Evolutionary conservation across 2,888 invertebrate genomes (phyloP).

Genomic region (Andricus curvator): DNA sequence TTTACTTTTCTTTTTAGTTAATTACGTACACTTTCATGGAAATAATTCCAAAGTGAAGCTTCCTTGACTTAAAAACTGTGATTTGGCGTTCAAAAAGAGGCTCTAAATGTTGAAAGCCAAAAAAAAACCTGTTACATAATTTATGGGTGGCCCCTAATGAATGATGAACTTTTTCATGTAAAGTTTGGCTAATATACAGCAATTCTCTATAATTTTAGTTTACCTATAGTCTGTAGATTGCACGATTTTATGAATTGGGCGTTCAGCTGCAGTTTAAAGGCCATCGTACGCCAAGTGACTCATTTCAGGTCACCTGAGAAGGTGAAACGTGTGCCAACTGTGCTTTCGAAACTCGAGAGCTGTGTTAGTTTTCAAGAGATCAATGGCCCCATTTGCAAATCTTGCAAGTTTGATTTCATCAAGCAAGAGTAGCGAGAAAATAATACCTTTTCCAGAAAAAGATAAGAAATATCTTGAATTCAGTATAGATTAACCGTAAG

Average conservation of each 20-base stretch:
- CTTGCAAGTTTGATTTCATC: background rate
- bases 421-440: background rate
- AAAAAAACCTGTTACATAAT: too few species aligned
- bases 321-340: slow-evolving; percentile 1
- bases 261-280: background rate
- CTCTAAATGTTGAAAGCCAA: too few species aligned
- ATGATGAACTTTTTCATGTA: too few species aligned
- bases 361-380: slow-evolving; percentile 15
- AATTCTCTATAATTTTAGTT: too few species aligned
- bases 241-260: background rate
- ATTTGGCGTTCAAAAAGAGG: too few species aligned
- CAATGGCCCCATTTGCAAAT: background rate
- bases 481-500: background rate
- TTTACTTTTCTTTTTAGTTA: too few species aligned
- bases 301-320: slow-evolving; percentile 13
- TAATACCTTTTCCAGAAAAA: background rate
- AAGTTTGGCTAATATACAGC: too few species aligned
- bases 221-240: background rate
- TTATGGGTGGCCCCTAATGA: too few species aligned
- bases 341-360: slow-evolving; percentile 15
- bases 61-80: too few species aligned
- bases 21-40: too few species aligned
- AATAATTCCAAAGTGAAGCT: too few species aligned
- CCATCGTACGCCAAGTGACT: background rate
- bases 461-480: background rate